These are phyloP conservation scores for Tetranychus truncatus DNA, from an alignment of 2,888 invertebrate species.

Conservation along the genomic window DNA sequence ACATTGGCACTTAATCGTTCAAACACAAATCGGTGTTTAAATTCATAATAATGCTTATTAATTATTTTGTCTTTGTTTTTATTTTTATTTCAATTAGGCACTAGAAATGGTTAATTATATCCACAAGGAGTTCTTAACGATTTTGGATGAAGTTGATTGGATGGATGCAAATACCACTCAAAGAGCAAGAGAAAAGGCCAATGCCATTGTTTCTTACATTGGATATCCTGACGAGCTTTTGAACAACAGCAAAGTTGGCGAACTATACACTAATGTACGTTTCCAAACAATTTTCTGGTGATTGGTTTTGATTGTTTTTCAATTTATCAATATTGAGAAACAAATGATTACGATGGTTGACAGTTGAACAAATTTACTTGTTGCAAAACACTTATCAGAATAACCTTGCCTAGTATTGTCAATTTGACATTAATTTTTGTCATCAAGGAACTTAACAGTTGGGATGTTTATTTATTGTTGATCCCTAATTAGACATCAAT, in stretches of 20 bases:
- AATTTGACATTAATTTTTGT: too few relatives aligned
- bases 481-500: too few relatives aligned
- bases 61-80: background rate
- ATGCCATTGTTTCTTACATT: constrained; percentile 26
- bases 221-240: constrained; percentile 28
- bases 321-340: background rate
- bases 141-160: constrained; percentile 61
- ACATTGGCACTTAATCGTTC: background rate
- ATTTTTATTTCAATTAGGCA: constrained; percentile 36
- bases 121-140: constrained; percentile 57
- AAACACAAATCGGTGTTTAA: background rate
- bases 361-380: background rate
- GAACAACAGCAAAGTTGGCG: constrained; percentile 24
- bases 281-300: background rate
- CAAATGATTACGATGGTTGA: background rate
- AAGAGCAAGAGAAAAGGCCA: constrained; percentile 24
- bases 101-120: constrained; percentile 73
- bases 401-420: too few relatives aligned
- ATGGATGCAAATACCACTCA: constrained; percentile 64
- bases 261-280: constrained; percentile 26
- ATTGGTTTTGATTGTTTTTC: background rate
- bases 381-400: background rate
- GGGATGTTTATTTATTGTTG: background rate
- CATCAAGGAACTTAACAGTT: background rate
- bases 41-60: background rate